Conservation (phyloP, 2,888 invertebrate genomes). For the Napeogenes inachia region DNA sequence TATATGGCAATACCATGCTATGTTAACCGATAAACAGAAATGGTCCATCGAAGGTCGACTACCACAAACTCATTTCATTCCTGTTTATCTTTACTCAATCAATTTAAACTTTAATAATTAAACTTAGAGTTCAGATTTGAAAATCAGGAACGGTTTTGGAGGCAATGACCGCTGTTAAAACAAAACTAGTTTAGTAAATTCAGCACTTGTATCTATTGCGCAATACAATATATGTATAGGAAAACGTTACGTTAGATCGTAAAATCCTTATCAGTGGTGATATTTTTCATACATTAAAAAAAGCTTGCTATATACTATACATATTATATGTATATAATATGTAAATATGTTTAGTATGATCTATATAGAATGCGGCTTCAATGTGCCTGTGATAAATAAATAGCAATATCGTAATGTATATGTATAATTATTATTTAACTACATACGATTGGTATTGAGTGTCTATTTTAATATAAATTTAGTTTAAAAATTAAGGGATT, state of each 20-base stretch:
- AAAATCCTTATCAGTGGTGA: no score
- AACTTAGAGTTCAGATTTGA: background rate
- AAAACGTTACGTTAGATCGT: no score
- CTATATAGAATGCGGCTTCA: background rate
- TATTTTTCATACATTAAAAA: no score
- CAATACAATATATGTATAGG: background rate
- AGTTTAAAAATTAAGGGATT: no score
- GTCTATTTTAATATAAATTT: no score
- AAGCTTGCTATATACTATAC: no score
- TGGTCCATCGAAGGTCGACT: constrained; percentile 30
- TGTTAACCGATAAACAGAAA: constrained; percentile 20
- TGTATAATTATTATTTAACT: no score
- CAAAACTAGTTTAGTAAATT: background rate
- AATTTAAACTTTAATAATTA: background rate
- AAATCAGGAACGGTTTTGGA: background rate
- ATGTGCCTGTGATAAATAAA: background rate
- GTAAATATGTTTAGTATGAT: no score
- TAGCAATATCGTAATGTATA: background rate
- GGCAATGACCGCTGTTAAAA: background rate
- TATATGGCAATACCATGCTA: constrained; percentile 17
- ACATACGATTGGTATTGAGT: no score
- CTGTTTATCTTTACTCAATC: constrained; percentile 14
- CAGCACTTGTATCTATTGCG: background rate
- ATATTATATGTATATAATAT: no score
- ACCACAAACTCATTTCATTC: constrained; percentile 25